Evolutionary conservation across 2,113 vertebrate genomes (phyloP).

Genomic region (Orycteropus afer): DNA sequence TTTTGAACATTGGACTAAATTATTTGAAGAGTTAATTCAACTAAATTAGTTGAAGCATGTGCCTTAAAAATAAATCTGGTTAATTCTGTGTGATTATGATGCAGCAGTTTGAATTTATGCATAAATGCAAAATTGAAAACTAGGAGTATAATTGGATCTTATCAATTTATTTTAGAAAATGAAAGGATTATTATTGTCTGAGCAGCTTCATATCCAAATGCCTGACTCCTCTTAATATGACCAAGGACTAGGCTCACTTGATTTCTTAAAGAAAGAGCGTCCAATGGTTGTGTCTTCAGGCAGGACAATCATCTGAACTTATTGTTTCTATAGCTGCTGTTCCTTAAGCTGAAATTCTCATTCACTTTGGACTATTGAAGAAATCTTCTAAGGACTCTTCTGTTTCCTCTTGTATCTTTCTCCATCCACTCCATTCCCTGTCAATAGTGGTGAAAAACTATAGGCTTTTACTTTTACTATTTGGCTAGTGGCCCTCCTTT

Average conservation of each 20-base stretch:
- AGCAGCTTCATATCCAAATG: neutral
- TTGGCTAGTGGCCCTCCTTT: neutral
- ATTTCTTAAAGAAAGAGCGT: neutral
- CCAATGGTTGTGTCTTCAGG: neutral
- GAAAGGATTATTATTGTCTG: neutral
- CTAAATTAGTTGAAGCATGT: neutral
- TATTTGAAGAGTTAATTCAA: neutral
- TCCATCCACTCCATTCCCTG: rapidly evolving
- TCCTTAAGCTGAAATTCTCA: neutral
- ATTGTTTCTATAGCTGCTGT: neutral
- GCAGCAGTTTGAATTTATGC: neutral
- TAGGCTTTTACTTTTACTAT: neutral
- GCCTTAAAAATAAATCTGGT: neutral
- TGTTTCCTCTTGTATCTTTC: neutral
- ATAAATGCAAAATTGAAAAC: neutral
- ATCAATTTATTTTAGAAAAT: neutral
- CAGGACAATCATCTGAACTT: neutral
- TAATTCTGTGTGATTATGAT: neutral
- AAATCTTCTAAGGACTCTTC: neutral
- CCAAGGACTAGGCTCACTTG: neutral
- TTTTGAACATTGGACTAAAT: neutral
- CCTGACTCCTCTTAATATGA: neutral
- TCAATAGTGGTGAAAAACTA: neutral
- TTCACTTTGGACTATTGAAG: neutral
- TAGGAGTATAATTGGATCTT: neutral